phyloP scores from a whole-genome alignment of 2,797 vertebrate genomes.

The Myripristis jacobus region DNA sequence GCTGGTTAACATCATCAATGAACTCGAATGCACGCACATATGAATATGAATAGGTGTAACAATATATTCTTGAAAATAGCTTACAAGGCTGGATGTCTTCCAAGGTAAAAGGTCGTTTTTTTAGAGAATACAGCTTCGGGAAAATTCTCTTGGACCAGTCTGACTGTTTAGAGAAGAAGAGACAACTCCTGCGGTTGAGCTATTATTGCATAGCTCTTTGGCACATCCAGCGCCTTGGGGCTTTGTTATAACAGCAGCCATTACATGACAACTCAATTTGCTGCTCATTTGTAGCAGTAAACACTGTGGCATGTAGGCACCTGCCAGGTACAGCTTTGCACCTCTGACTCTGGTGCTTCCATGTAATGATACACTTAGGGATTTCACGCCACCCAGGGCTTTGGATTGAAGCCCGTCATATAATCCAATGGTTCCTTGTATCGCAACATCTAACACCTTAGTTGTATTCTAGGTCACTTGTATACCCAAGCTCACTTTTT shows the following conservation, averaged over 20 bases:
- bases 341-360: conserved; percentile 41
- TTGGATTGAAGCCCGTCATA: conserved; percentile 42
- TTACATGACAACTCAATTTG: conserved; percentile 63
- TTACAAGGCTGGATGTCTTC: neutral
- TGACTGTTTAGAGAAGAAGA: conserved; percentile 38
- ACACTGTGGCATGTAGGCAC: conserved; percentile 68
- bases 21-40: conserved; percentile 28
- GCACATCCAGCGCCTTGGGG: conserved; percentile 28
- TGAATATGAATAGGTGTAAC: conserved; percentile 32
- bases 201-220: conserved; percentile 39
- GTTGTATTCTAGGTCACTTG: conserved; percentile 29
- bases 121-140: conserved; percentile 16
- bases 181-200: conserved; percentile 26
- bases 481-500: conserved; percentile 30
- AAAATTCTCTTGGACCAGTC: neutral
- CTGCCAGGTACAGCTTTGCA: conserved; percentile 58
- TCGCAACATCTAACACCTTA: conserved; percentile 49
- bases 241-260: conserved; percentile 56
- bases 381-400: conserved; percentile 67
- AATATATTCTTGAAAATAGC: conserved; percentile 5
- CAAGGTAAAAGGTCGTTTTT: conserved; percentile 6
- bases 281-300: conserved; percentile 70
- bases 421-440: conserved; percentile 45
- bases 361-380: conserved; percentile 61
- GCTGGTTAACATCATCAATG: conserved; percentile 66